Conservation (phyloP, 2,888 invertebrate genomes). For the Drosophila subsilvestris region DNA sequence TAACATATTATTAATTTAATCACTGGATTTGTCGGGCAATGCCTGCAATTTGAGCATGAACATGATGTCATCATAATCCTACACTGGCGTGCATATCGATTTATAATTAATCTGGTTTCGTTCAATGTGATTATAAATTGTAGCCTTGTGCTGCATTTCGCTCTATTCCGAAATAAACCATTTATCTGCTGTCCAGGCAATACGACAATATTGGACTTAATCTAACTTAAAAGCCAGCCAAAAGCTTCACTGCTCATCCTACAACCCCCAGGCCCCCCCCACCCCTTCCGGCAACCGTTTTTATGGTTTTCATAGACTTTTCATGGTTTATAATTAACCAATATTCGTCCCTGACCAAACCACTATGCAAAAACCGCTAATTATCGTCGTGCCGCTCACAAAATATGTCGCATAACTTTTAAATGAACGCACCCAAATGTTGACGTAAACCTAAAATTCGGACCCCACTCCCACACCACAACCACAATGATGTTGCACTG, state of each 20-base stretch:
- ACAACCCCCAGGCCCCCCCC: background rate
- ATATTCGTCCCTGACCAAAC: slow-evolving; percentile 42
- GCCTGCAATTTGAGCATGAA: slow-evolving; percentile 7
- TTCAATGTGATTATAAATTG: slow-evolving; percentile 32
- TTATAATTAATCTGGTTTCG: slow-evolving; percentile 32
- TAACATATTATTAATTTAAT: slow-evolving; percentile 2
- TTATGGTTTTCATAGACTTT: slow-evolving; percentile 38
- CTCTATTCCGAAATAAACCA: slow-evolving; percentile 19
- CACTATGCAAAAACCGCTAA: slow-evolving; percentile 45
- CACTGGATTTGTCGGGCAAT: background rate
- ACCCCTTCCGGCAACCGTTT: background rate
- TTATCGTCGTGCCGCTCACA: slow-evolving; percentile 40
- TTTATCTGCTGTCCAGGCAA: slow-evolving; percentile 13
- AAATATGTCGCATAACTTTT: slow-evolving; percentile 58
- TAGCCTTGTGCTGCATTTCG: slow-evolving; percentile 4
- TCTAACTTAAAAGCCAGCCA: slow-evolving; percentile 34
- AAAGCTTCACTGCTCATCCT: background rate
- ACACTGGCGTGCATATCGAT: slow-evolving; percentile 18
- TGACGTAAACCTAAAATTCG: slow-evolving; percentile 35
- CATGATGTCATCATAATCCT: slow-evolving; percentile 10
- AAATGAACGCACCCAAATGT: slow-evolving; percentile 42
- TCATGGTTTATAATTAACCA: slow-evolving; percentile 50
- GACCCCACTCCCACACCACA: slow-evolving; percentile 12
- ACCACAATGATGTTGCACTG: slow-evolving; percentile 10
- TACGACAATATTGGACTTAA: slow-evolving; percentile 27